These are phyloP conservation scores for Daubentonia madagascariensis DNA, from an alignment of 2,113 vertebrate species.

Conservation along the genomic window DNA sequence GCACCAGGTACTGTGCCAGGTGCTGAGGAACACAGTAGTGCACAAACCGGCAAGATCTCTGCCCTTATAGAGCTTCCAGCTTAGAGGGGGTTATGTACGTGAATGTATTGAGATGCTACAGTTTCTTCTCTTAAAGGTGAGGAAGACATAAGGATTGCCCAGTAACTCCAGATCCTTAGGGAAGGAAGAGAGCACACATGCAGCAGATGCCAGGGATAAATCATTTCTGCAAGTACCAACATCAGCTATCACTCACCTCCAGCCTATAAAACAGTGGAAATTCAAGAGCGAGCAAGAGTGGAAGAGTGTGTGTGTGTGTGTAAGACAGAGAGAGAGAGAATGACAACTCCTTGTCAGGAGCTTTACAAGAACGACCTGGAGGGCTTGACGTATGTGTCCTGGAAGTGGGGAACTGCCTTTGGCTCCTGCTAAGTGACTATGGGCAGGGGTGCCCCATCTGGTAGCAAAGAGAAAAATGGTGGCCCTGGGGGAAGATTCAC, in stretches of 20 bases:
- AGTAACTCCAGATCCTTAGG: background rate
- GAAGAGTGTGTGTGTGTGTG: too few relatives aligned
- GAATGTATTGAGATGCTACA: background rate
- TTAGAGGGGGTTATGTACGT: background rate
- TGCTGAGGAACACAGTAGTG: background rate
- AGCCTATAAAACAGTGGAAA: background rate
- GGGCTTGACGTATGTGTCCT: background rate
- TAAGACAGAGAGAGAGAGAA: background rate
- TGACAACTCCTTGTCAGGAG: background rate
- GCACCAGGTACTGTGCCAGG: background rate
- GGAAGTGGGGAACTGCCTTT: background rate
- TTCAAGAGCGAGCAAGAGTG: background rate
- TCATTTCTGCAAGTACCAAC: background rate
- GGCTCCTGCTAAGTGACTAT: background rate
- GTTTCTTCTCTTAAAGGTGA: background rate
- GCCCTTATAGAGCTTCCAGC: background rate
- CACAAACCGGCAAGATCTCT: background rate
- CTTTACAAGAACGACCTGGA: background rate
- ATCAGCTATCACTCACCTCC: background rate
- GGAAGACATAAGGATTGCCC: background rate
- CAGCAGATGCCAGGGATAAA: background rate
- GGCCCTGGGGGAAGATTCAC: background rate
- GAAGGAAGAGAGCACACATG: background rate
- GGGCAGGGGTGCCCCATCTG: fast-evolving
- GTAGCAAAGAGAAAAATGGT: background rate